Conservation (phyloP, 2,797 vertebrate genomes). For the Tinamus major region DNA sequence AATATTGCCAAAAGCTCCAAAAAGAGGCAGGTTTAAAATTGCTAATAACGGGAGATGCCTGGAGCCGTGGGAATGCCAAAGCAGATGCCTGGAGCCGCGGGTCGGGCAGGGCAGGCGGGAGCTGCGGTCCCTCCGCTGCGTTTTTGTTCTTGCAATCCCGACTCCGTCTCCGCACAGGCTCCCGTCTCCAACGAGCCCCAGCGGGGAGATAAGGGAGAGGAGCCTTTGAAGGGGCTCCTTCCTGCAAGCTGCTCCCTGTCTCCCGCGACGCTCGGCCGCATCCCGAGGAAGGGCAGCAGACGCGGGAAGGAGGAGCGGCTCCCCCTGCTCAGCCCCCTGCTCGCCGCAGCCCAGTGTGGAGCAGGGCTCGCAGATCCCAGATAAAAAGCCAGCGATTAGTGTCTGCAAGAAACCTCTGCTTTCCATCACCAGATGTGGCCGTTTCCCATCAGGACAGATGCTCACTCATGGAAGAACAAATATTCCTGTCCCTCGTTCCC, state of each 20-base stretch:
- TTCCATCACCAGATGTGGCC: slow-evolving; percentile 50
- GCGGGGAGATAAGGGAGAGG: slow-evolving; percentile 81
- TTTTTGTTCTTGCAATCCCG: slow-evolving; percentile 50
- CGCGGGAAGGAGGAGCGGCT: slow-evolving; percentile 30
- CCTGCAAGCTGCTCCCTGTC: slow-evolving; percentile 71
- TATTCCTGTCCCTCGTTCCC: slow-evolving; percentile 43
- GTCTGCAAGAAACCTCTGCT: slow-evolving; percentile 50
- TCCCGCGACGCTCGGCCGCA: slow-evolving; percentile 66
- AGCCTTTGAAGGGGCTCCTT: slow-evolving; percentile 75
- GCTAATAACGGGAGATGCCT: background rate
- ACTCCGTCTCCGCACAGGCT: slow-evolving; percentile 72
- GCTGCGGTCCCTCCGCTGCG: slow-evolving; percentile 21
- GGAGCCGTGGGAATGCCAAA: background rate
- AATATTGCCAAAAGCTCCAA: slow-evolving; percentile 50
- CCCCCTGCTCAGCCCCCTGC: slow-evolving; percentile 42
- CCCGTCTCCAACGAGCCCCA: slow-evolving; percentile 81
- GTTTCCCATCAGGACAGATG: slow-evolving; percentile 30
- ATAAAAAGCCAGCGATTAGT: slow-evolving; percentile 52
- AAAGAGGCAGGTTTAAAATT: background rate
- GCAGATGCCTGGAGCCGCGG: background rate
- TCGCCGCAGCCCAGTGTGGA: slow-evolving; percentile 32
- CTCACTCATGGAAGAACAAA: slow-evolving; percentile 49
- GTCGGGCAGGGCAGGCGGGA: background rate
- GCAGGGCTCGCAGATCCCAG: slow-evolving; percentile 46
- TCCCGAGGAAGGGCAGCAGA: slow-evolving; percentile 66